These are phyloP conservation scores for Polyploca ridens DNA, from an alignment of 2,888 invertebrate genomes.

Conservation along the genomic window DNA sequence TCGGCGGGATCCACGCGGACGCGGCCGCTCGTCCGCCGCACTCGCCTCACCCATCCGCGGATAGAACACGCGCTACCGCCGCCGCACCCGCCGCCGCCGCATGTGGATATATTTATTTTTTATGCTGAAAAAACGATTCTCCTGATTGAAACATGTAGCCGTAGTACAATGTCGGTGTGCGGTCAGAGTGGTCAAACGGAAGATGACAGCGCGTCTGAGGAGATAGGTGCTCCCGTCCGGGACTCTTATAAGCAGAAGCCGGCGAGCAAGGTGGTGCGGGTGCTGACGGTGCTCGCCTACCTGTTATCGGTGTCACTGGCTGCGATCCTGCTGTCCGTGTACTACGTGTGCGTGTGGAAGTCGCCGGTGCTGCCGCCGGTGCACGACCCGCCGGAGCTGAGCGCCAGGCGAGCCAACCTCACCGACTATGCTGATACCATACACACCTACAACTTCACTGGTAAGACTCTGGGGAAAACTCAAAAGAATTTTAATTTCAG, in stretches of 20 bases:
- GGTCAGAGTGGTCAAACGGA: slow-evolving; percentile 64
- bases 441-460: slow-evolving; percentile 14
- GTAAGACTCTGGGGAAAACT: slow-evolving; percentile 11
- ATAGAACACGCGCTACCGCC: slow-evolving; percentile 35
- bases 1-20: slow-evolving; percentile 1
- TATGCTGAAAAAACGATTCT: slow-evolving; percentile 30
- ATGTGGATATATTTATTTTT: slow-evolving; percentile 44
- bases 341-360: slow-evolving; percentile 93
- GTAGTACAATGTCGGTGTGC: slow-evolving; percentile 67
- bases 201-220: slow-evolving; percentile 64
- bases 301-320: slow-evolving; percentile 94
- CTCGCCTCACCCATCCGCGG: slow-evolving; percentile 41
- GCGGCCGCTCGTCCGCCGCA: slow-evolving; percentile 20
- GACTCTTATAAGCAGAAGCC: slow-evolving; percentile 73
- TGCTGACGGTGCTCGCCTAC: slow-evolving; percentile 92
- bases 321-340: slow-evolving; percentile 91
- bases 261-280: slow-evolving; percentile 80
- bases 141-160: slow-evolving; percentile 51
- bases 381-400: slow-evolving; percentile 41
- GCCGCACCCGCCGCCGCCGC: slow-evolving; percentile 47
- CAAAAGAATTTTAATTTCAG: not conserved
- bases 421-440: slow-evolving; percentile 33
- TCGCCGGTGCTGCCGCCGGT: slow-evolving; percentile 82
- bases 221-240: slow-evolving; percentile 55
- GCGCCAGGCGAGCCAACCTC: slow-evolving; percentile 40